phyloP scores from a whole-genome alignment of 2,113 vertebrate species.

The Zosterops hypoxanthus region DNA sequence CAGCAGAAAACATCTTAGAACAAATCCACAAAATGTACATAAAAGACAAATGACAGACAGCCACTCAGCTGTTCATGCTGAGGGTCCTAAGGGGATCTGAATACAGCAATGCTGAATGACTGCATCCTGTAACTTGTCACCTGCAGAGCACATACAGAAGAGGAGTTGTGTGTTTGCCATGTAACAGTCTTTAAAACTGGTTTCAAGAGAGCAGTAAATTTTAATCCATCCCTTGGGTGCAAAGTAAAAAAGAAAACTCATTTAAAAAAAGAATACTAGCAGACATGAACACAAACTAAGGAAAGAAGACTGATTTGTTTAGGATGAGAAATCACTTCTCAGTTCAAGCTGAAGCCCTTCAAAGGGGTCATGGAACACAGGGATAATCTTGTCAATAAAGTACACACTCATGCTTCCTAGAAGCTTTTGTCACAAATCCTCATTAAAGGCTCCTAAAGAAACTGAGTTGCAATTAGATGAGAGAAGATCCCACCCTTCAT shows the following conservation, averaged over 20 bases:
- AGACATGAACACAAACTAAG: background rate
- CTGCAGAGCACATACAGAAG: background rate
- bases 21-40: background rate
- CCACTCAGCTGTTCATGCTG: background rate
- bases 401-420: background rate
- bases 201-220: background rate
- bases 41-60: background rate
- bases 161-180: background rate
- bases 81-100: background rate
- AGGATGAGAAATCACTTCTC: background rate
- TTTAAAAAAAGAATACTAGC: background rate
- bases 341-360: background rate
- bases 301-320: background rate
- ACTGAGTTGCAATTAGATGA: background rate
- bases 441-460: conserved; percentile 29
- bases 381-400: conserved; percentile 11
- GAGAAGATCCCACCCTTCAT: background rate
- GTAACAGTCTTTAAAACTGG: background rate
- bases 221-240: background rate
- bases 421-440: conserved; percentile 32
- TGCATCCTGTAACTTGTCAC: background rate
- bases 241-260: background rate
- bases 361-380: background rate
- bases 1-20: background rate
- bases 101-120: background rate